Evolutionary conservation across 2,888 invertebrate species (phyloP).

Genomic region (Trichopria drosophilae): DNA sequence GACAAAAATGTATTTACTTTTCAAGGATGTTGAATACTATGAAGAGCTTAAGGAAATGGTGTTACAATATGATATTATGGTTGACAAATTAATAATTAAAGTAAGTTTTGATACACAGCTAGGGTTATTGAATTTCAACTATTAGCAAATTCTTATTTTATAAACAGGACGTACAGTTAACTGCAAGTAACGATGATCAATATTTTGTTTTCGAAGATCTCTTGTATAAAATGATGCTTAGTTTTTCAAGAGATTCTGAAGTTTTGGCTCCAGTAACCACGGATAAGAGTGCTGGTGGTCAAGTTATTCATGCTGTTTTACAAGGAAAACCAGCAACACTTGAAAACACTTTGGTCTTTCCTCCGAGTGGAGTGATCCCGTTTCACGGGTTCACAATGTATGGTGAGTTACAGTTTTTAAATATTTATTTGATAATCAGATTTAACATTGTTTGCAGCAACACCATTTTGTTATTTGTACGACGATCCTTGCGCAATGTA

Average conservation of each 20-base stretch:
- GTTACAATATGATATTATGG: constrained; percentile 85
- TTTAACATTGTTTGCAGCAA: constrained; percentile 66
- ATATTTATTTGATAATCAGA: neutral
- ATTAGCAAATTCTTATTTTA: neutral
- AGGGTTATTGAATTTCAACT: neutral
- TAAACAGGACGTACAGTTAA: constrained; percentile 82
- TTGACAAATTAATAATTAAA: constrained; percentile 92
- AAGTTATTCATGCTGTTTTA: constrained; percentile 74
- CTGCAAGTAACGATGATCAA: constrained; percentile 96
- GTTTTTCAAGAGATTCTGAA: constrained; percentile 87
- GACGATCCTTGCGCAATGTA: constrained; percentile 86
- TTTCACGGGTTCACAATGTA: constrained; percentile 98
- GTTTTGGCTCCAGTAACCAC: constrained; percentile 73
- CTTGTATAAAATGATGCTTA: constrained; percentile 87
- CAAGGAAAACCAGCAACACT: constrained; percentile 71
- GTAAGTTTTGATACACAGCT: constrained; percentile 48
- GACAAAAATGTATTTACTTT: constrained; percentile 33
- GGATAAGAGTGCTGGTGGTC: constrained; percentile 58
- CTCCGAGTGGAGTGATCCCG: constrained; percentile 93
- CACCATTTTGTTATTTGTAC: constrained; percentile 91
- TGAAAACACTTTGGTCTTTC: constrained; percentile 77
- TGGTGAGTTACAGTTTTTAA: constrained; percentile 64
- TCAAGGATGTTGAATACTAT: constrained; percentile 75
- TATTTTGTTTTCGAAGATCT: constrained; percentile 98
- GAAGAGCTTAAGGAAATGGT: constrained; percentile 80